Conservation (phyloP, 2,888 invertebrate species). For the Troglohyphantes excavatus region DNA sequence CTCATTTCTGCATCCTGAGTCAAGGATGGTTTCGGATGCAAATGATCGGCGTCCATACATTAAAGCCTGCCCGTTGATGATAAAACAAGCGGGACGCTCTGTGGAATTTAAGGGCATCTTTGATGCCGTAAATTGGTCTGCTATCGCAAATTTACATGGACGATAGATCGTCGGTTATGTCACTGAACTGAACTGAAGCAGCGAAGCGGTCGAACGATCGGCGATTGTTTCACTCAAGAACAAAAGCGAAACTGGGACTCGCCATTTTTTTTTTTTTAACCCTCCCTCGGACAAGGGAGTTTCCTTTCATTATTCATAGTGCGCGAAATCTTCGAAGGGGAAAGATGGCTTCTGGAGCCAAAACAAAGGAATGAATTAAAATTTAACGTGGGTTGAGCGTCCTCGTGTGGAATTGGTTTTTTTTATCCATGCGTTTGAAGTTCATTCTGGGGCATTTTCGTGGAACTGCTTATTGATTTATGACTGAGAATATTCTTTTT, state of each 20-base stretch:
- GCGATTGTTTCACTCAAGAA: not conserved
- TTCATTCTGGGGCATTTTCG: not conserved
- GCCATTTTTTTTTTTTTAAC: not conserved
- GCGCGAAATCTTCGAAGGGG: not conserved
- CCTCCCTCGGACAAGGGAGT: not conserved
- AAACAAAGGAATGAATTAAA: not conserved
- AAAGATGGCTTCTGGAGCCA: not conserved
- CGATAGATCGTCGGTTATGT: not conserved
- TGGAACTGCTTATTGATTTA: constrained; percentile 4
- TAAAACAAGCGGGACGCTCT: not conserved
- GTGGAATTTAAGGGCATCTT: not conserved
- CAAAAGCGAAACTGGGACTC: constrained; percentile 5
- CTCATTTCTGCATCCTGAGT: too few relatives aligned
- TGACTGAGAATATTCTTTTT: not conserved
- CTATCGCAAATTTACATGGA: constrained; percentile 1
- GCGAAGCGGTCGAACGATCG: not conserved
- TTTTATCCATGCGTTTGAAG: not conserved
- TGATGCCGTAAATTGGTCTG: not conserved
- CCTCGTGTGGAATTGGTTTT: not conserved
- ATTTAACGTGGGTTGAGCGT: not conserved
- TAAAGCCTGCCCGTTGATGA: not conserved
- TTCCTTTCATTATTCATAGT: constrained; percentile 13
- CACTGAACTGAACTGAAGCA: not conserved
- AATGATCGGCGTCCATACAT: not conserved
- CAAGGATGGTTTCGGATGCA: not conserved